Evolutionary conservation across 1,140 invertebrate genomes (phyloP), one percentile per base, ranked within the genome.

Genomic region (Prorops nasuta): DNA sequence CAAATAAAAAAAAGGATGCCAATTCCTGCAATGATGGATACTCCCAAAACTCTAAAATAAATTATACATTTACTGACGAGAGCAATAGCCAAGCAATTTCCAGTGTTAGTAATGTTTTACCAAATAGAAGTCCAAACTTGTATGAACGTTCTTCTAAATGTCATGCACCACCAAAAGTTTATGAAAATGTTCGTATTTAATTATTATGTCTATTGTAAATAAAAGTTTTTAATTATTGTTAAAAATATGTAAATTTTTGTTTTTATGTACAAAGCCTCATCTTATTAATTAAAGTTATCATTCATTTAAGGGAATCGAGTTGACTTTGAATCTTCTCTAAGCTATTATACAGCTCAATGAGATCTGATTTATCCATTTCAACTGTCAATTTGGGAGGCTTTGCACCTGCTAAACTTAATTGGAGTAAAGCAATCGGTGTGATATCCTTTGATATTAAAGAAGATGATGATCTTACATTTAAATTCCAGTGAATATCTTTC

Each of bases 251-350:
- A 7, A 19, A 39, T 15, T 9, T 37, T 31, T 2, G 1, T 16
- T n/a, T n/a, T n/a, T n/a, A n/a, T n/a, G n/a, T n/a, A n/a, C n/a
- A n/a, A n/a, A n/a, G n/a, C n/a, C n/a, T n/a, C n/a, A n/a, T n/a
- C n/a, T n/a, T n/a, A n/a, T n/a, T 14, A 12, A 40, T 49, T 12
- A 24, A 54, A 40, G 37, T 48, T 47, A 42, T 58, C 45, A 42
- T 50, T 61, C 65, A 67, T 63, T 70, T 69, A n/a, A 76, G 57
- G 22, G 66, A 20, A 58, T 76, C 74, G 14, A 77, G 45, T 22
- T 75, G 64, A 7, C 41, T 43, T 39, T 76, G 72, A 48, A 77
- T 75, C 49, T 71, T 58, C 42, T 75, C 69, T 38, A 75, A 53
- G 42, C 64, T 64, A 8, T 69, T 17, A 54, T 71, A 69, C 3